Evolutionary conservation across 2,113 vertebrate species (phyloP), one percentile per base, ranked within the genome.

Genomic region (Podarcis muralis): DNA sequence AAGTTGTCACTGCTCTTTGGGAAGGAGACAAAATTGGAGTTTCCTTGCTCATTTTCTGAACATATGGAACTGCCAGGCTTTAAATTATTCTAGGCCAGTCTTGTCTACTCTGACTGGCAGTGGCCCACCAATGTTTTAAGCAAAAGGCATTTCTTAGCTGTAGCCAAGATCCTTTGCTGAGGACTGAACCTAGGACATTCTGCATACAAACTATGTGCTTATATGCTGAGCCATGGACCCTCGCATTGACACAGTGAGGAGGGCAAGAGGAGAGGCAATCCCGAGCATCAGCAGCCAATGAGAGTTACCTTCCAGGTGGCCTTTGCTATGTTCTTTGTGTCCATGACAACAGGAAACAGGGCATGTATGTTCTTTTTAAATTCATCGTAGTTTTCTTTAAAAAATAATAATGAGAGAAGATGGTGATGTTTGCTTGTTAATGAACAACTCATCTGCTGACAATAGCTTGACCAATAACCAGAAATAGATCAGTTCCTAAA

Each of bases 321-420:
- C 90, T 96, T 97, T 11, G 93, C 93, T 79, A 97, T 91, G 1
- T 94, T 96, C 92, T 97, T 97, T 62, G 97, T 97, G 65, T 97
- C 97, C 66, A 97, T 94, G 72, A 97, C 91, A 37, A 97, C 83
- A 87, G 97, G 97, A 93, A 97, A 97, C 1, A 97, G 88, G 22
- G 22, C 88, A 80, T 97, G 97, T 92, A 97, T 95, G 4, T 97
- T 97, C 88, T 72, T 93, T 95, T 97, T 97, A 90, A 97, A 97
- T 3, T 97, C 94, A 1, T 96, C 87, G 5, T 97, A 97, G 92
- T 94, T 97, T 90, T 97, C 97, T 97, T 91, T 57, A 91, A 85
- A 62, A 1, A 65, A 27, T 0, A 8, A 0, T 1, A n/a, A 79
- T n/a, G 79, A 16, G 82, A 89, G 91, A 83, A 25, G 9, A 53